Evolutionary conservation across 2,888 invertebrate species (phyloP), one percentile per base, ranked within the genome.

Genomic region (Arge pagana): DNA sequence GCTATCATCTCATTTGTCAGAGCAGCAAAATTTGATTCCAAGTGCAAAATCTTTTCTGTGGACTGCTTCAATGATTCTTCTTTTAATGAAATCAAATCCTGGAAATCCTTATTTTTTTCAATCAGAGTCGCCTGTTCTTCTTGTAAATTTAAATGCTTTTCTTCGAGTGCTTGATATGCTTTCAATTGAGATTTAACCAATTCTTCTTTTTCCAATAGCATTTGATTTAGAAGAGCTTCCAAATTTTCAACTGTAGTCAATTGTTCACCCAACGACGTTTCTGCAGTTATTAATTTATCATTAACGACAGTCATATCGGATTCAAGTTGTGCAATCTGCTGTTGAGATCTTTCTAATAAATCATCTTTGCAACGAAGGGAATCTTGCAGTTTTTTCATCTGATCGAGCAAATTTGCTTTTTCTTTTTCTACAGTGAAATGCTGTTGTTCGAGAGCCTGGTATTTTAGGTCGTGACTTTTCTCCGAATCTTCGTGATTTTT

Each of bases 11-110:
- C 24, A 0, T 41, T 41, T 35, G 53, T 59, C 10, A 42, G 11
- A 18, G 11, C 19, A 11, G 13, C 11, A 8, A 30, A 11, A 30
- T 57, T 50, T 11, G 53, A 52, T 16, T 58, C 55, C 18, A 58
- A 37, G 4, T 52, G 42, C 28, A 51, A 50, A 13, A 52, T 54
- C 19, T 53, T 53, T 26, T 52, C 21, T 42, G 53, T 52, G 2
- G 53, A 51, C 53, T 58, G 53, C 26, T 13, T 26, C 37, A 68
- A 31, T 16, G 43, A 24, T 43, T 60, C 45, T 11, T 66, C 56
- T 23, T 54, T 61, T 7, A n/a, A 42, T 1, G 8, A 7, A 28
- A 63, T 54, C 15, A 41, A 53, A 7, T 40, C 48, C 48, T 58
- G 52, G 2, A 64, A 55, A 48, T 57, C 48, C 28, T 58, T 49